Conservation (phyloP, 2,113 vertebrate genomes). For the Oxygymnocypris stewartii region DNA sequence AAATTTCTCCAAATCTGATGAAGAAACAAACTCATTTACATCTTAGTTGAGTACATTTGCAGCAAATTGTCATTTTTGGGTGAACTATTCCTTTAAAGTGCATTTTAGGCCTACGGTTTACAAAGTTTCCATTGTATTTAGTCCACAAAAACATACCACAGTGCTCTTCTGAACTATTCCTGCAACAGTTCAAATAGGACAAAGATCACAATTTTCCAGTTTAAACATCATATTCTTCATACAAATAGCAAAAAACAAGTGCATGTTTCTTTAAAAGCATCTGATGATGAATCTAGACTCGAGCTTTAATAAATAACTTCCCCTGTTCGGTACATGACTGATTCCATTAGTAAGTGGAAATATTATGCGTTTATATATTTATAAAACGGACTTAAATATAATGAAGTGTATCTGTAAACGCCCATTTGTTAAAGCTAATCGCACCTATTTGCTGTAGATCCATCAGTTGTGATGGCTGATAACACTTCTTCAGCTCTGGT, state of each 20-base stretch:
- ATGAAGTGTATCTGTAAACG: conserved; percentile 21
- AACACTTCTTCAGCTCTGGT: not conserved
- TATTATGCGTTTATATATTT: conserved; percentile 24
- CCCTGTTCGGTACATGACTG: conserved; percentile 79
- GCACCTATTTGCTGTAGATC: not conserved
- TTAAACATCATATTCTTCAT: conserved; percentile 50
- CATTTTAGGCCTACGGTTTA: not conserved
- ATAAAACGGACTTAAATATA: conserved; percentile 32
- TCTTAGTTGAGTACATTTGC: not conserved
- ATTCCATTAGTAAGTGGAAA: conserved; percentile 74
- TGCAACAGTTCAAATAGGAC: not conserved
- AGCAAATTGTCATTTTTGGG: not conserved
- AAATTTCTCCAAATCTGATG: not conserved
- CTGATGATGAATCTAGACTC: conserved; percentile 80
- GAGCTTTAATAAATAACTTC: conserved; percentile 80
- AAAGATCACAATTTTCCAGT: not conserved
- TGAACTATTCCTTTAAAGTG: not conserved
- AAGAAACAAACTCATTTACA: not conserved
- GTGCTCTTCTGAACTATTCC: not conserved
- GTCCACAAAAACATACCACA: not conserved
- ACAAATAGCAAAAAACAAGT: conserved; percentile 88
- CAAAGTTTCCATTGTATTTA: not conserved
- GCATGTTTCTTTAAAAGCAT: conserved; percentile 80
- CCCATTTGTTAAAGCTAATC: not conserved
- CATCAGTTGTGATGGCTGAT: not conserved